Percentiles rank a stretch among this genome's conserved stretches.
Conservation (phyloP, 2,888 invertebrate genomes). For the Abrostola triplasia region DNA sequence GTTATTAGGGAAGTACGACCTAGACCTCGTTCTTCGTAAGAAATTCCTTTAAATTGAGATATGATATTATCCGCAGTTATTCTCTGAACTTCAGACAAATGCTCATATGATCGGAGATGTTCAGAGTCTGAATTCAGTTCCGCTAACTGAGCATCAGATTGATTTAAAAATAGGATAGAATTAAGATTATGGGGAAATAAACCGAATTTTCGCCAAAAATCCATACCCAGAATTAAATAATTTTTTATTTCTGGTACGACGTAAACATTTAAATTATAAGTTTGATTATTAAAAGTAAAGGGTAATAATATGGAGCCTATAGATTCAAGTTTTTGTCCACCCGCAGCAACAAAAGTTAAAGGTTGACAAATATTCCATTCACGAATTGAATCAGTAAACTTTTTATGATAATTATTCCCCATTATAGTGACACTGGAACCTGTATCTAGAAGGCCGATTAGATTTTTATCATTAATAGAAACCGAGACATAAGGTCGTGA, state of each 20-base stretch:
- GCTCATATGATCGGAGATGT: background rate
- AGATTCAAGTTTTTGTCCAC: too few relatives aligned
- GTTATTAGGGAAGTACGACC: constrained; percentile 39
- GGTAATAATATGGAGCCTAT: too few relatives aligned
- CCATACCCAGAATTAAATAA: constrained; percentile 46
- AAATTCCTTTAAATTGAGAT: constrained; percentile 30
- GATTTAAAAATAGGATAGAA: background rate
- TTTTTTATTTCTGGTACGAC: too few relatives aligned
- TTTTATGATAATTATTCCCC: constrained; percentile 17
- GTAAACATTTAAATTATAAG: too few relatives aligned
- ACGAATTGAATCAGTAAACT: background rate
- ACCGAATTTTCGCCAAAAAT: constrained; percentile 40
- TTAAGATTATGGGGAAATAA: constrained; percentile 28
- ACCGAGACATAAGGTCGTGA: too few relatives aligned
- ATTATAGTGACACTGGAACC: constrained; percentile 47
- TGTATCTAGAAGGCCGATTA: constrained; percentile 45
- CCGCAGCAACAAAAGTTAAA: too few relatives aligned
- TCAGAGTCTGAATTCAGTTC: background rate
- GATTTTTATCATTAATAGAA: too few relatives aligned
- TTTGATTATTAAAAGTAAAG: too few relatives aligned
- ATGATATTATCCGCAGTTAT: constrained; percentile 10
- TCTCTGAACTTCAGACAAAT: background rate
- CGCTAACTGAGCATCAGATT: constrained; percentile 15
- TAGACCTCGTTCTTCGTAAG: constrained; percentile 32
- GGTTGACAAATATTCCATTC: too few relatives aligned